phyloP scores from a whole-genome alignment of 2,888 invertebrate genomes.

The Volucella inflata region DNA sequence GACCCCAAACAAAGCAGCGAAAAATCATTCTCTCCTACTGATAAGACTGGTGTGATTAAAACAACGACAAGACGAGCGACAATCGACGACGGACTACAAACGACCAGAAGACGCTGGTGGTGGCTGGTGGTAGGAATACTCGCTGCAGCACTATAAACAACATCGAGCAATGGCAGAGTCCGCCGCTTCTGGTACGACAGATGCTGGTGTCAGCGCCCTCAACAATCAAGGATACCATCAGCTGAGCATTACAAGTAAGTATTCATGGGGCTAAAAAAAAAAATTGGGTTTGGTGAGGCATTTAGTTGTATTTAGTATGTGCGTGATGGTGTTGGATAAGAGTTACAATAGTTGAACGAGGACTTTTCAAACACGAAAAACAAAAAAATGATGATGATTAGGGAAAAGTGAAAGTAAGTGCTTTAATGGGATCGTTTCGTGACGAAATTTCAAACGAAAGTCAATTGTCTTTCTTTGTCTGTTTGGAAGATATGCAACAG shows the following conservation, averaged over 20 bases:
- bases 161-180: constrained; percentile 76
- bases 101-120: too few relatives aligned
- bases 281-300: not conserved
- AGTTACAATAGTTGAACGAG: not conserved
- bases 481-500: not conserved
- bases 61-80: too few relatives aligned
- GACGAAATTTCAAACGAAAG: constrained; percentile 22
- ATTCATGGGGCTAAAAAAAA: not conserved
- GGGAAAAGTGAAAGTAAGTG: constrained; percentile 54
- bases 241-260: constrained; percentile 88
- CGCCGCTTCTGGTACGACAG: constrained; percentile 56
- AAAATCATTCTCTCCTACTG: too few relatives aligned
- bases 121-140: not conserved
- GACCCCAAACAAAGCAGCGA: too few relatives aligned
- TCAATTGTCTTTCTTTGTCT: constrained; percentile 1
- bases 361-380: not conserved
- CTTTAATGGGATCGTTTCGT: constrained; percentile 1
- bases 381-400: constrained; percentile 3
- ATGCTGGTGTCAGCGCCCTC: constrained; percentile 71
- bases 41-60: too few relatives aligned
- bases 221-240: constrained; percentile 86
- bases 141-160: constrained; percentile 11
- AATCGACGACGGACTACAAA: too few relatives aligned
- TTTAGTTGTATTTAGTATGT: constrained; percentile 20
- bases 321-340: constrained; percentile 35